phyloP scores from a whole-genome alignment of 35 echinoderm and acorn worm species.

The Ophiothrix spiculata region DNA sequence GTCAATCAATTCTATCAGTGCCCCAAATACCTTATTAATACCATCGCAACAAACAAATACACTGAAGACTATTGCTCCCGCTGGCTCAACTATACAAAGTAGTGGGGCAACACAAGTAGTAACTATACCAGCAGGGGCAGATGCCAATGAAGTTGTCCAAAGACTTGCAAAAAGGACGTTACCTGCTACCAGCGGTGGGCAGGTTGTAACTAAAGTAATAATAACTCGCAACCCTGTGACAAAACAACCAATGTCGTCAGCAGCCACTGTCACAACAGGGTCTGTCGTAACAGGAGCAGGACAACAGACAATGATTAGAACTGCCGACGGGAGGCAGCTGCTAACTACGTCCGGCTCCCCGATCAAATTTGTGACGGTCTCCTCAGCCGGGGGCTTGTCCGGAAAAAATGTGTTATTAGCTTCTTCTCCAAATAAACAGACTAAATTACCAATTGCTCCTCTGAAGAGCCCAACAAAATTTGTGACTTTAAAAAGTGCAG shows the following conservation, averaged over 20 bases:
- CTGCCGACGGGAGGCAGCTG: constrained; percentile 55
- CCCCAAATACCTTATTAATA: background rate
- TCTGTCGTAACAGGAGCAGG: constrained; percentile 30
- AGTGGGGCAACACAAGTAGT: constrained; percentile 16
- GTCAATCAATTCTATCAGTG: background rate
- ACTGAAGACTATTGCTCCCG: background rate
- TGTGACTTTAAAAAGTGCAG: constrained; percentile 43
- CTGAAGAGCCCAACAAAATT: constrained; percentile 40
- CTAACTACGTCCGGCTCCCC: constrained; percentile 68
- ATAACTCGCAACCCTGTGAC: constrained; percentile 69
- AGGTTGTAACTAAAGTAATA: constrained; percentile 81
- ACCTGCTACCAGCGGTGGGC: constrained; percentile 9
- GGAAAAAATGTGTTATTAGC: constrained; percentile 22
- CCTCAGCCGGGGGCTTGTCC: constrained; percentile 42
- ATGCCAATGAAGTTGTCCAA: background rate
- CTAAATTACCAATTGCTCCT: constrained; percentile 16
- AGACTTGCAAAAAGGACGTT: constrained; percentile 61
- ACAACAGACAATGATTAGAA: constrained; percentile 30
- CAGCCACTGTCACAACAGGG: constrained; percentile 33
- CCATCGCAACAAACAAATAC: background rate
- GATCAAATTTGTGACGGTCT: constrained; percentile 84
- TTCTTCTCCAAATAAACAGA: background rate
- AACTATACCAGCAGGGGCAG: constrained; percentile 11
- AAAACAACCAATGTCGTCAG: constrained; percentile 48
- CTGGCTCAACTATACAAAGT: background rate